Conservation (phyloP, 2,888 invertebrate genomes). For the Tetanocera ferruginea region DNA sequence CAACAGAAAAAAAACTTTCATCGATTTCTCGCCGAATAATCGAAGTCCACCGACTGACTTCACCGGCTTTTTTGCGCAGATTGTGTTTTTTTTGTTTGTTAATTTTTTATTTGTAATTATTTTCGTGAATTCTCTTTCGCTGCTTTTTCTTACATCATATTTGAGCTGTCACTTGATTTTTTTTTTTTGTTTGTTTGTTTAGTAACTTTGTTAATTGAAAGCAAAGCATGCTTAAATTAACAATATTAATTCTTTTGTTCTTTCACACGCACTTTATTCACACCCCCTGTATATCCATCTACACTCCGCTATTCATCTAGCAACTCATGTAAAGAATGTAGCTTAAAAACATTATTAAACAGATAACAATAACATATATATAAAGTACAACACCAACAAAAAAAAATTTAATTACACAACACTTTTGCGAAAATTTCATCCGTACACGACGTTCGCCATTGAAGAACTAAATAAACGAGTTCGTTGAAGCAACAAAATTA, state of each 20-base stretch:
- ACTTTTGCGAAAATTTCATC: constrained; percentile 56
- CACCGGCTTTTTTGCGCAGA: constrained; percentile 57
- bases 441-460: constrained; percentile 60
- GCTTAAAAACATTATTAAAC: too few relatives aligned
- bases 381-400: neutral
- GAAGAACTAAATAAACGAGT: constrained; percentile 54
- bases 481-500: constrained; percentile 23
- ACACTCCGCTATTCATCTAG: too few relatives aligned
- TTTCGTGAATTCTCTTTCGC: constrained; percentile 22
- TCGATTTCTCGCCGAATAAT: constrained; percentile 22
- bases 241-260: constrained; percentile 18
- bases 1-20: constrained; percentile 19
- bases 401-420: constrained; percentile 17
- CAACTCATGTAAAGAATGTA: too few relatives aligned
- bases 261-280: neutral
- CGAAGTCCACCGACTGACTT: constrained; percentile 51
- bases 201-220: constrained; percentile 37
- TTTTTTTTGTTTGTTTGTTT: constrained; percentile 31
- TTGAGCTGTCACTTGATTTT: neutral
- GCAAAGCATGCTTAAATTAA: constrained; percentile 31
- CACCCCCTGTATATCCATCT: too few relatives aligned
- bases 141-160: constrained; percentile 13
- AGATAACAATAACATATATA: too few relatives aligned
- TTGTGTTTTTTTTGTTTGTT: constrained; percentile 47
- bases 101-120: constrained; percentile 43